phyloP scores from a whole-genome alignment of 2,888 invertebrate genomes.

The Sacculina carcini region DNA sequence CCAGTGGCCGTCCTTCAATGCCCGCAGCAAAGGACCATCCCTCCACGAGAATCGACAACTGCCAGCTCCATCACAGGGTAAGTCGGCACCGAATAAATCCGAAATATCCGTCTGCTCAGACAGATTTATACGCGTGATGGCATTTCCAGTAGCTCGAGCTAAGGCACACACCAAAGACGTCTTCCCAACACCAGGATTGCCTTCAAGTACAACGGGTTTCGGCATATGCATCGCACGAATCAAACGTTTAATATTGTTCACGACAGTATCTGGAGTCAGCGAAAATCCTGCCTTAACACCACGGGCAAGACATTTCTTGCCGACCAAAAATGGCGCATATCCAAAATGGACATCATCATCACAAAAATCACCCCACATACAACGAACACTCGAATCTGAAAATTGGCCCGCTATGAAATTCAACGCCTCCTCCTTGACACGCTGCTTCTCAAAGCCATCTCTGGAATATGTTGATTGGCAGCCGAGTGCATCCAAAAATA shows the following conservation, averaged over 20 bases:
- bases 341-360: constrained; percentile 33
- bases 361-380: no score
- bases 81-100: constrained; percentile 90
- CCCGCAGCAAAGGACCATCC: constrained; percentile 81
- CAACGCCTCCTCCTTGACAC: no score
- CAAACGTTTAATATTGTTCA: constrained; percentile 52
- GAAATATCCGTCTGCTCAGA: constrained; percentile 97
- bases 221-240: constrained; percentile 58
- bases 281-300: constrained; percentile 25
- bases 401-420: no score
- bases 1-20: constrained; percentile 81
- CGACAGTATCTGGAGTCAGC: constrained; percentile 50
- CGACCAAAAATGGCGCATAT: constrained; percentile 47
- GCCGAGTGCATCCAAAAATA: constrained; percentile 73
- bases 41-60: constrained; percentile 80
- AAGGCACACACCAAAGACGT: constrained; percentile 77
- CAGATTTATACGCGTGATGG: constrained; percentile 73
- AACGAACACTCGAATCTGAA: no score
- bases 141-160: constrained; percentile 54
- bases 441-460: no score
- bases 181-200: constrained; percentile 94
- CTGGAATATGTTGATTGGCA: constrained; percentile 55
- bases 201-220: constrained; percentile 77
- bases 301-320: constrained; percentile 17
- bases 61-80: constrained; percentile 65